phyloP scores from a whole-genome alignment of 1,140 invertebrate species.

The Aradophagus sp. region DNA sequence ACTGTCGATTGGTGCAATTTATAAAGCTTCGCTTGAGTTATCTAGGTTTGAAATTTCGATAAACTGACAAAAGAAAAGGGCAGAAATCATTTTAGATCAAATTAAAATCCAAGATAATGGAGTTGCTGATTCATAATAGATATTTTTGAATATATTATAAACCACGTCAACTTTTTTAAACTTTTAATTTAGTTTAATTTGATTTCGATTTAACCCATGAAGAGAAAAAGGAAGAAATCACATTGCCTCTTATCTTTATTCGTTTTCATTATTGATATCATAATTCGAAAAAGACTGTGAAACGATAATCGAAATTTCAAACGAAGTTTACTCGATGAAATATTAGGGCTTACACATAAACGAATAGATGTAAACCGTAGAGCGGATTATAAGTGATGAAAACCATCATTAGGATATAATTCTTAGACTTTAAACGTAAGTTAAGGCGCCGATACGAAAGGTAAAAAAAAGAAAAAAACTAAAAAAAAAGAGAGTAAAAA shows the following conservation, averaged over 20 bases:
- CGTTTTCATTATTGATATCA: too few relatives aligned
- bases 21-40: conserved; percentile 24
- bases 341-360: conserved; percentile 50
- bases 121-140: too few relatives aligned
- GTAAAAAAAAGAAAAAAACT: not conserved
- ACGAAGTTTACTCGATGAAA: conserved; percentile 14
- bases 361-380: conserved; percentile 49
- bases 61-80: not conserved
- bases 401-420: conserved; percentile 43
- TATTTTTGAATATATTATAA: too few relatives aligned
- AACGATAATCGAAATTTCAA: conserved; percentile 2
- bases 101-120: too few relatives aligned
- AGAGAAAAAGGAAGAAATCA: too few relatives aligned
- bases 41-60: conserved; percentile 21
- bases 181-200: too few relatives aligned
- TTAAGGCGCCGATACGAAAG: conserved; percentile 49
- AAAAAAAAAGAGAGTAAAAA: too few relatives aligned
- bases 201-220: too few relatives aligned
- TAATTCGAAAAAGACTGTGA: too few relatives aligned
- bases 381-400: conserved; percentile 37
- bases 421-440: conserved; percentile 49
- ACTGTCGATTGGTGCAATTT: conserved; percentile 35
- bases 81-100: too few relatives aligned
- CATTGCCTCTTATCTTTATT: too few relatives aligned
- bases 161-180: too few relatives aligned